Evolutionary conservation across 2,113 vertebrate species (phyloP).

Genomic region (Rhombomys opimus): DNA sequence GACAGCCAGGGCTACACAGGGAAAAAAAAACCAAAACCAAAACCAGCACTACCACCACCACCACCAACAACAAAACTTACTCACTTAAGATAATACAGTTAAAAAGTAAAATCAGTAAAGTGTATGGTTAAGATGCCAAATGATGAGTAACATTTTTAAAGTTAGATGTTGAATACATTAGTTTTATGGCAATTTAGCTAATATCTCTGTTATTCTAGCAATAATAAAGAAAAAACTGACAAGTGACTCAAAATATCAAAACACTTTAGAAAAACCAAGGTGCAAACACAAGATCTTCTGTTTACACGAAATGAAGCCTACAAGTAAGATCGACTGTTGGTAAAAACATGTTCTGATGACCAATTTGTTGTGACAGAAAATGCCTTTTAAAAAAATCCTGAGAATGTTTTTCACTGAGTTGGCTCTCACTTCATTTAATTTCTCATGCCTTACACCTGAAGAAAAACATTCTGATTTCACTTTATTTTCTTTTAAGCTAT

Average conservation of each 20-base stretch:
- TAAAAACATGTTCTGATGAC: not conserved
- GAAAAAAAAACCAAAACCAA: not conserved
- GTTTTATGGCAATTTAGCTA: not conserved
- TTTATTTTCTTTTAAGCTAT: constrained; percentile 48
- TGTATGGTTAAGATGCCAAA: not conserved
- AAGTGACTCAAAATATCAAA: not conserved
- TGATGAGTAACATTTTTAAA: not conserved
- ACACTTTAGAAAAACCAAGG: constrained; percentile 20
- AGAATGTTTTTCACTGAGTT: not conserved
- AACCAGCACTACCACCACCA: not conserved
- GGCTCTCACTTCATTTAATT: not conserved
- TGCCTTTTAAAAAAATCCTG: not conserved
- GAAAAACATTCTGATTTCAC: not conserved
- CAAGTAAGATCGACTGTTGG: not conserved
- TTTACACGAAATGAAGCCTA: not conserved
- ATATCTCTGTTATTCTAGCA: constrained; percentile 23
- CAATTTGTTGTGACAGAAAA: not conserved
- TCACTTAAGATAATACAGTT: not conserved
- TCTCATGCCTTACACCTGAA: not conserved
- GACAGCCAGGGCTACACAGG: not conserved
- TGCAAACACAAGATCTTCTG: not conserved
- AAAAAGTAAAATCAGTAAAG: not conserved
- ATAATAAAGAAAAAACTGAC: not conserved
- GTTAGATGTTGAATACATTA: not conserved
- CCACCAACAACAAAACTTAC: not conserved